These are phyloP conservation scores for Drosophila koepferae DNA, from an alignment of 2,888 invertebrate genomes.

Conservation along the genomic window DNA sequence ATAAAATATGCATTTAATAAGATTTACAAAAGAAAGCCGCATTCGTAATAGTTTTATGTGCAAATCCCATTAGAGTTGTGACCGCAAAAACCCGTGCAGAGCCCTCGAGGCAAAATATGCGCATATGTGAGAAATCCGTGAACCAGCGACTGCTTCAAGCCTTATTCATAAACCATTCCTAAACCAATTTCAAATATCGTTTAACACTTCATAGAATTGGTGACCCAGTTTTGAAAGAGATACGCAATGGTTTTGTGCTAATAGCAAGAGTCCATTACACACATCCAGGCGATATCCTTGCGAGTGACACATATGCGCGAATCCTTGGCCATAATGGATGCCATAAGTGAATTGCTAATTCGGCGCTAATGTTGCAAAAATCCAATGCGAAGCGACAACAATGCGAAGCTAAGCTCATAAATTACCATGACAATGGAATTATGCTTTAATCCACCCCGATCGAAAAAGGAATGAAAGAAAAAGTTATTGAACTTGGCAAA, in stretches of 20 bases:
- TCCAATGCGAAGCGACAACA: conserved; percentile 57
- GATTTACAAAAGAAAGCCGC: conserved; percentile 14
- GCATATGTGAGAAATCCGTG: conserved; percentile 59
- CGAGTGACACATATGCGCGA: conserved; percentile 61
- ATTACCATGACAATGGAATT: conserved; percentile 80
- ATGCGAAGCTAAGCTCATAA: conserved; percentile 74
- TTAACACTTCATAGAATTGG: conserved; percentile 64
- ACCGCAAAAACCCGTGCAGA: conserved; percentile 3
- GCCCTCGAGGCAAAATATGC: conserved; percentile 50
- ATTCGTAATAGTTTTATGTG: neutral
- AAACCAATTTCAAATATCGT: conserved; percentile 40
- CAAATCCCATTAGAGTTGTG: conserved; percentile 10
- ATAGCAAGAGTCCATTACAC: conserved; percentile 64
- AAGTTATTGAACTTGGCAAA: conserved; percentile 68
- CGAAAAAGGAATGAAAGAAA: conserved; percentile 8
- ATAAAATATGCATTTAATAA: conserved; percentile 26
- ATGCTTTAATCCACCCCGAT: conserved; percentile 67
- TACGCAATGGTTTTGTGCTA: conserved; percentile 47
- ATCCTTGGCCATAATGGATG: conserved; percentile 65
- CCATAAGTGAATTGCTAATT: conserved; percentile 69
- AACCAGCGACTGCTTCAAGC: conserved; percentile 9
- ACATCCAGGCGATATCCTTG: conserved; percentile 3
- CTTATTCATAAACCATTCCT: neutral
- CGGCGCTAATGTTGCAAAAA: conserved; percentile 35
- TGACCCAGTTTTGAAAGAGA: conserved; percentile 68